A percentile compares a stretch with the other conserved stretches of the same genome.
phyloP scores from a whole-genome alignment of 2,113 vertebrate genomes.

The Propithecus coquereli region DNA sequence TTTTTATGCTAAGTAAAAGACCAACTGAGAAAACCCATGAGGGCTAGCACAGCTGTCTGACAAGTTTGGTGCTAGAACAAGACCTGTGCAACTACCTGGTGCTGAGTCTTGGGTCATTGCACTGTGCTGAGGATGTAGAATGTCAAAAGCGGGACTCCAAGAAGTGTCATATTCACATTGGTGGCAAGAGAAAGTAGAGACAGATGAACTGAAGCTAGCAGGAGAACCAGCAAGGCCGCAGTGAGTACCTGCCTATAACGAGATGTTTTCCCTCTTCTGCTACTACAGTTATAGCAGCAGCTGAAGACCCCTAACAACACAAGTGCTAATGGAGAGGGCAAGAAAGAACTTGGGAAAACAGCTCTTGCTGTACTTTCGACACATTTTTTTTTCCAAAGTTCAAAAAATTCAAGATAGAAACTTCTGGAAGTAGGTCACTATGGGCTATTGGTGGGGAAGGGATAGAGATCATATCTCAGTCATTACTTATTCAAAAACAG shows the following conservation, averaged over 20 bases:
- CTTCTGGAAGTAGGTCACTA: neutral
- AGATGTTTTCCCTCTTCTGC: neutral
- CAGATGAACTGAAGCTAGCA: neutral
- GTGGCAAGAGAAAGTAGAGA: neutral
- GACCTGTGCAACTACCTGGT: neutral
- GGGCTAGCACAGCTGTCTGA: neutral
- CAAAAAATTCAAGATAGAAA: neutral
- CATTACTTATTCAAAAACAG: slow-evolving; percentile 29
- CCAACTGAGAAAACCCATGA: neutral
- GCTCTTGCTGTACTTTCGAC: neutral
- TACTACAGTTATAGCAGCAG: neutral
- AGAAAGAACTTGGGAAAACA: neutral
- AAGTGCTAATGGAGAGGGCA: neutral
- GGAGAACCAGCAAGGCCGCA: neutral
- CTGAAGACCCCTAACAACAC: neutral
- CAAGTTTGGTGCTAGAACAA: neutral
- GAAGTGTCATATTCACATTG: rapidly evolving
- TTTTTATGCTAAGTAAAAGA: neutral
- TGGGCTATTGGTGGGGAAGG: neutral
- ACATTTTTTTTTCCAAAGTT: neutral
- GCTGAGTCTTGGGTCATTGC: neutral
- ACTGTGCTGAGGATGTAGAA: neutral
- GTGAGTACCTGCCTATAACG: rapidly evolving
- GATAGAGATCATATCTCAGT: neutral
- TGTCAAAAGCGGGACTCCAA: neutral